Base-by-base conservation (phyloP, 2,113 vertebrate species). In the Neodon shergylaensis region DNA sequence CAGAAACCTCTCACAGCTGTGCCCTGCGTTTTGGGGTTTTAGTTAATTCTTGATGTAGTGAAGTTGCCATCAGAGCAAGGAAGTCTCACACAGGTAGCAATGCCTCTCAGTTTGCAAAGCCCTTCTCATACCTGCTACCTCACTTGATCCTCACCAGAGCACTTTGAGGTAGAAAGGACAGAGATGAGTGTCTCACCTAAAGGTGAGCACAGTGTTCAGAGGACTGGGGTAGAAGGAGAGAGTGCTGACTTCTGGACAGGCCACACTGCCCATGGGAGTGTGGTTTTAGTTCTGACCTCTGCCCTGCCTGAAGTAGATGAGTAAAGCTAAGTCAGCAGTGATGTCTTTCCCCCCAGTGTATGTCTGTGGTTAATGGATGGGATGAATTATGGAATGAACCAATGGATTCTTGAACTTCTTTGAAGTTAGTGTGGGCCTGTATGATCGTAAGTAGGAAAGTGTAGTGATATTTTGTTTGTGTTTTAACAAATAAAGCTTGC, bases 181-280 rank as follows among this genome's bases (percentile, higher is more conserved):
- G 6, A 82, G 4, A 39, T 33, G 11, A 2, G 8, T 70, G 61
- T 85, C 31, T 39, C n/a, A 6, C 74, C 39, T 33, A 5, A 9
- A 36, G 21, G n/a, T 11, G 73, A 82, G 10, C 52, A 7, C 31
- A 65, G 12, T 31, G 0, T 70, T 22, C 58, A 49, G 58, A 81
- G 49, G 24, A 47, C 58, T 3, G 2, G 72, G 0, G 54, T 31
- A 5, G 1, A 0, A 7, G 0, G 7, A 0, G 68, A 54, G 47
- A 42, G 8, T 77, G 9, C 68, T 31, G 24, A 16, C 68, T 42
- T 49, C 7, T 47, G 26, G 3, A 54, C 24, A 22, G 11, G 3
- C n/a, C 10, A 4, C 2, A 1, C 63, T 79, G 39, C 85, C 65
- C 16, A 0, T 13, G 1, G 1, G 58, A 90, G 76, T 44, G 5